These are phyloP conservation scores for Sebastes diploproa DNA, from an alignment of 2,797 vertebrate species.

Conservation along the genomic window DNA sequence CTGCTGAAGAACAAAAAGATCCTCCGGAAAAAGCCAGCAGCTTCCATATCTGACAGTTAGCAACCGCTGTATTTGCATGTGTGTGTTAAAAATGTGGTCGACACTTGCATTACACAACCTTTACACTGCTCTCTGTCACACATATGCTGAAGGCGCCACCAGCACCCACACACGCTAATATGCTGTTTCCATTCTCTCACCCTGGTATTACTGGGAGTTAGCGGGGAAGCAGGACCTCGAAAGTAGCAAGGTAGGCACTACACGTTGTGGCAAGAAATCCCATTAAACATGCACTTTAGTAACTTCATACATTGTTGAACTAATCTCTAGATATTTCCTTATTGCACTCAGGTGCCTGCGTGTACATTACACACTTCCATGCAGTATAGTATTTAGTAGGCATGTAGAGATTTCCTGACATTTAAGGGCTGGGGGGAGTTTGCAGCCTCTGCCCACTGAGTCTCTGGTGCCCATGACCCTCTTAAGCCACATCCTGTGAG, in stretches of 20 bases:
- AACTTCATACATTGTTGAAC: background rate
- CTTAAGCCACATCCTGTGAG: constrained; percentile 66
- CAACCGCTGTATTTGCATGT: background rate
- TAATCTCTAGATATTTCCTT: constrained; percentile 23
- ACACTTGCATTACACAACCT: background rate
- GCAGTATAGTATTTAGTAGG: constrained; percentile 2
- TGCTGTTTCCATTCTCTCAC: constrained; percentile 68
- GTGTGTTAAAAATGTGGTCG: constrained; percentile 29
- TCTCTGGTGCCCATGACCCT: constrained; percentile 45
- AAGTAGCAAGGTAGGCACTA: background rate
- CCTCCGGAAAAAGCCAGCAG: background rate
- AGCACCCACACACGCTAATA: constrained; percentile 27
- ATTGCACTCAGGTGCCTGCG: constrained; percentile 23
- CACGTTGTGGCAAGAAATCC: background rate
- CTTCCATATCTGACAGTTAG: constrained; percentile 8
- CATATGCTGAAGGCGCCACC: background rate
- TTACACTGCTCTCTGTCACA: background rate
- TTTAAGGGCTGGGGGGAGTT: background rate
- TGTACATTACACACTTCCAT: constrained; percentile 14
- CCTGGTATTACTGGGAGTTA: constrained; percentile 36
- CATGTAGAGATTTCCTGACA: constrained; percentile 49
- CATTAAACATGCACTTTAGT: constrained; percentile 30
- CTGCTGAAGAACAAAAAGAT: background rate
- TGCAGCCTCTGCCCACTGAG: constrained; percentile 17
- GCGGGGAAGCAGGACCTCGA: background rate